Base-by-base conservation (phyloP, 2,797 vertebrate genomes). In the Pseudotriccus pelzelni region DNA sequence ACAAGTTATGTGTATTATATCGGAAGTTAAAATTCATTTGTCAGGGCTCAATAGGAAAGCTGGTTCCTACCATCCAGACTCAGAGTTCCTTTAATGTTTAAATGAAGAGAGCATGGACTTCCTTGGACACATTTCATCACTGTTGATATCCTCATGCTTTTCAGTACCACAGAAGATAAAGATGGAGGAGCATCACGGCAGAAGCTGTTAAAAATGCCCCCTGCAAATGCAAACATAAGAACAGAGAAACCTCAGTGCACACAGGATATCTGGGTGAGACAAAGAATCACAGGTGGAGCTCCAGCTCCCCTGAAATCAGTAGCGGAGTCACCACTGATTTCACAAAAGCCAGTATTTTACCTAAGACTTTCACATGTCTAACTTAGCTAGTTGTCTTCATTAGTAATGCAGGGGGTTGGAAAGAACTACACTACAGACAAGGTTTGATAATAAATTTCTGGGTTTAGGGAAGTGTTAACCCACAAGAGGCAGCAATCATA, bases 101-200 rank as follows among this genome's bases (percentile, higher is more conserved):
- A 97, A 76, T 97, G 75, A 69, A 98, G 95, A 49, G 97, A 94
- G 77, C 98, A 98, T 50, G 82, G 60, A 2, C 37, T 85, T 34
- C 46, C 72, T 44, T 74, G 77, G 49, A 19, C 52, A 36, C 98
- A 98, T 67, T 96, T 97, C 97, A 98, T 97, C 67, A 84, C 95
- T 17, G 98, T 97, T 66, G 97, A 97, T 16, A 98, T 93, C 22
- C 91, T 95, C 97, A 98, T 96, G 81, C 94, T 94, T 92, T 93
- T 94, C 93, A 98, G 75, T 28, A 92, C 49, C 36, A 56, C 5
- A 30, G 92, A 80, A 60, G 97, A 68, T 43, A 97, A 39, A 81
- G 96, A 91, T 11, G 28, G 8, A 8, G 97, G 97, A 59, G 84
- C 64, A 5, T 69, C 59, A 22, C 64, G 93, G 91, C 98, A 98